These are phyloP conservation scores for Drosophila lacteicornis DNA, from an alignment of 1,140 invertebrate genomes.

Conservation along the genomic window DNA sequence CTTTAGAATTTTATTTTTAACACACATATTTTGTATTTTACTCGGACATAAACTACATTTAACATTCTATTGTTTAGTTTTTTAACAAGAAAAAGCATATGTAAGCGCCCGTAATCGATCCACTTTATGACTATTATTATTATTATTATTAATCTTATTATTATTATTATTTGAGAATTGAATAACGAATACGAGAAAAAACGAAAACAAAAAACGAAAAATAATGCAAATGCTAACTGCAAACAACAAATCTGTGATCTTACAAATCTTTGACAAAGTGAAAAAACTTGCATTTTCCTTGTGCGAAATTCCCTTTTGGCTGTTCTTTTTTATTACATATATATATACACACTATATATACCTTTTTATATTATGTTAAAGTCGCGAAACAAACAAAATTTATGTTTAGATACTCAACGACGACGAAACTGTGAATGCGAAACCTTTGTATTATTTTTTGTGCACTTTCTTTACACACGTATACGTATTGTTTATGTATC, in stretches of 20 bases:
- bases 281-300: slow-evolving; percentile 67
- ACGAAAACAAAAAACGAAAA: slow-evolving; percentile 58
- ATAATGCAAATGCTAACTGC: slow-evolving; percentile 77
- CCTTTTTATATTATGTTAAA: slow-evolving; percentile 40
- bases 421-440: slow-evolving; percentile 69
- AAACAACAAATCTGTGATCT: slow-evolving; percentile 82
- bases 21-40: slow-evolving; percentile 21
- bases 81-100: slow-evolving; percentile 7
- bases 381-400: slow-evolving; percentile 63
- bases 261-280: slow-evolving; percentile 68
- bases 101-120: slow-evolving; percentile 10
- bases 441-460: slow-evolving; percentile 82
- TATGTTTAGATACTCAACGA: slow-evolving; percentile 67
- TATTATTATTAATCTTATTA: slow-evolving; percentile 18
- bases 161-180: slow-evolving; percentile 36
- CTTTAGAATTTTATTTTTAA: slow-evolving; percentile 29
- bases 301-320: slow-evolving; percentile 82
- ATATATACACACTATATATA: slow-evolving; percentile 37
- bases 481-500: slow-evolving; percentile 60
- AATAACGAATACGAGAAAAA: slow-evolving; percentile 26
- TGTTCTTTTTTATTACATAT: slow-evolving; percentile 64
- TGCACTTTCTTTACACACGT: slow-evolving; percentile 52
- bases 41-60: slow-evolving; percentile 19
- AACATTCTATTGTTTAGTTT: slow-evolving; percentile 34
- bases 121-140: slow-evolving; percentile 10